Conservation (phyloP, 1,140 invertebrate species). For the Epicauta chinensis region DNA sequence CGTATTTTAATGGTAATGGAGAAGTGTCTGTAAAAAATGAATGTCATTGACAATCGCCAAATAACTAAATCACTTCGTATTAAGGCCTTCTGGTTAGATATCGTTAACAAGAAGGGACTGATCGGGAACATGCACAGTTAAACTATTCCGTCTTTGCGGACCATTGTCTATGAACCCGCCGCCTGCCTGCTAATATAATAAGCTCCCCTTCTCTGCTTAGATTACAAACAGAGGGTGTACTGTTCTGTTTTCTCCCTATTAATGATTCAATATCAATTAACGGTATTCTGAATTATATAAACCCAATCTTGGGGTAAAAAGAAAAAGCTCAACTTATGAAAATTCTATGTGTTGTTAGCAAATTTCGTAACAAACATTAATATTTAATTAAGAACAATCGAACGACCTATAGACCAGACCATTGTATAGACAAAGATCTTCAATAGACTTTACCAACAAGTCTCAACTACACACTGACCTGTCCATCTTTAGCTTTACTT, state of each 20-base stretch:
- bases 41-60: slow-evolving; percentile 30
- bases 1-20: slow-evolving; percentile 28
- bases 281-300: slow-evolving; percentile 49
- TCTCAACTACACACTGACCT: too few relatives aligned
- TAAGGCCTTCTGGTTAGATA: slow-evolving; percentile 15
- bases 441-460: too few relatives aligned
- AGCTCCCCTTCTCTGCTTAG: slow-evolving; percentile 27
- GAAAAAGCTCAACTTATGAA: slow-evolving; percentile 31
- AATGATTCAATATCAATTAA: slow-evolving; percentile 56
- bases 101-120: slow-evolving; percentile 14
- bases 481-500: too few relatives aligned
- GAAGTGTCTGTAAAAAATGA: slow-evolving; percentile 28
- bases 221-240: slow-evolving; percentile 35
- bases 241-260: slow-evolving; percentile 43
- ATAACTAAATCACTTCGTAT: slow-evolving; percentile 34
- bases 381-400: too few relatives aligned
- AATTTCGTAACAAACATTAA: slow-evolving; percentile 1
- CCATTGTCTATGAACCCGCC: slow-evolving; percentile 32
- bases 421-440: too few relatives aligned
- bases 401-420: too few relatives aligned
- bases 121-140: slow-evolving; percentile 14
- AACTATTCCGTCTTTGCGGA: slow-evolving; percentile 20
- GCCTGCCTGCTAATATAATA: slow-evolving; percentile 31
- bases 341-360: slow-evolving; percentile 21
- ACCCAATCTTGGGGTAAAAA: slow-evolving; percentile 37